Conservation (phyloP, 92 coral and sea anemone genomes). For the Paragorgia papillata region DNA sequence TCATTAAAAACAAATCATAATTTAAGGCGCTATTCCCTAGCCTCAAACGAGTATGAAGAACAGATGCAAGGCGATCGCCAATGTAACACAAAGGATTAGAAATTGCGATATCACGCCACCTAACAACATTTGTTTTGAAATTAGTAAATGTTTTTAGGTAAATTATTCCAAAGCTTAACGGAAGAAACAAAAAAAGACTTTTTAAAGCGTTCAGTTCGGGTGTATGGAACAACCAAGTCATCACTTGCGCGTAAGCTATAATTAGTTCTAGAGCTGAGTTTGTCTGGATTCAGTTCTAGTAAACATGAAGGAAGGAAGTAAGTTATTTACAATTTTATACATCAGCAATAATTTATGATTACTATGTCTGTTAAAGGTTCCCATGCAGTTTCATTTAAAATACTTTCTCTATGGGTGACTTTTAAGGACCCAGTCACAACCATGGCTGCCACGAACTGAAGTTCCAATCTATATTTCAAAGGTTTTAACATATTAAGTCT, state of each 20-base stretch:
- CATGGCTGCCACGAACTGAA: too few species aligned
- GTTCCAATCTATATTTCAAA: too few species aligned
- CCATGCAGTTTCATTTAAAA: background rate
- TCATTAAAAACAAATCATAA: too few species aligned
- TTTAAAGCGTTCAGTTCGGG: too few species aligned
- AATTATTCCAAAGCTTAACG: too few species aligned
- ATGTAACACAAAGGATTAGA: background rate
- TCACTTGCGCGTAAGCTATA: background rate
- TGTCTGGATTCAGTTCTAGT: background rate
- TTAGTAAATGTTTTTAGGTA: background rate
- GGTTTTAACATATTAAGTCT: too few species aligned
- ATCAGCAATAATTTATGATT: conserved; percentile 5
- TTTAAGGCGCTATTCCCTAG: background rate
- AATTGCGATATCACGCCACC: background rate
- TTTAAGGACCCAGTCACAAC: too few species aligned
- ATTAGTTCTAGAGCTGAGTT: background rate
- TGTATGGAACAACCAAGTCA: background rate
- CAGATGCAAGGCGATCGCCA: conserved; percentile 10
- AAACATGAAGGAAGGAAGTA: background rate
- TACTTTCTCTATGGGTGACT: too few species aligned
- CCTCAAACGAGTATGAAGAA: conserved; percentile 12
- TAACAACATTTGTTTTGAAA: too few species aligned
- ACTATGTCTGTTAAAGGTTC: background rate
- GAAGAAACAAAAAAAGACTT: too few species aligned
- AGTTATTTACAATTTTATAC: background rate